Evolutionary conservation across 2,888 invertebrate genomes (phyloP).

Genomic region (Troides helena): DNA sequence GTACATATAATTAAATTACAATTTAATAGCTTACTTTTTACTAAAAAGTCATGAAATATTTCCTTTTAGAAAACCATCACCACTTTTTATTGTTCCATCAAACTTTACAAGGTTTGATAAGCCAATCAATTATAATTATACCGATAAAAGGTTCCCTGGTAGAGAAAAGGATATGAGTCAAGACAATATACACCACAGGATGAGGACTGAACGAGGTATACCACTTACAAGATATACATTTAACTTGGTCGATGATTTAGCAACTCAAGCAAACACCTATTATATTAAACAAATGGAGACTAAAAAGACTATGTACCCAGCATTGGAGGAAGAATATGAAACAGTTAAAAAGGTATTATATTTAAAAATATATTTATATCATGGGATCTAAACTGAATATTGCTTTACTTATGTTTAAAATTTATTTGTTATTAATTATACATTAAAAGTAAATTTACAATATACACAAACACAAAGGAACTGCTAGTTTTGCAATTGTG

Average conservation of each 20-base stretch:
- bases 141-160: constrained; percentile 53
- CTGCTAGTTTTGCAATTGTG: too few relatives aligned
- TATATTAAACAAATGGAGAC: constrained; percentile 78
- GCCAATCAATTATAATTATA: constrained; percentile 64
- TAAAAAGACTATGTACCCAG: constrained; percentile 62
- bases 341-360: constrained; percentile 67
- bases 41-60: background rate
- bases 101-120: constrained; percentile 89
- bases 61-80: constrained; percentile 59
- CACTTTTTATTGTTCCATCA: constrained; percentile 87
- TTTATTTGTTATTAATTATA: constrained; percentile 8
- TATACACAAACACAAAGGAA: too few relatives aligned
- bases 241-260: constrained; percentile 81
- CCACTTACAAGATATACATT: constrained; percentile 83
- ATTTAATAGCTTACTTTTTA: background rate
- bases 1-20: background rate
- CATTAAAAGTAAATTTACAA: too few relatives aligned
- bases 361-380: too few relatives aligned
- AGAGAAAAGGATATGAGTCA: constrained; percentile 47
- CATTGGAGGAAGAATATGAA: constrained; percentile 64
- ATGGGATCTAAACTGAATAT: background rate
- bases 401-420: background rate
- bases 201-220: constrained; percentile 49
- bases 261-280: constrained; percentile 80
- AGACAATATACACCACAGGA: constrained; percentile 55